phyloP scores from a whole-genome alignment of 2,888 invertebrate genomes.

The Sipha maydis region DNA sequence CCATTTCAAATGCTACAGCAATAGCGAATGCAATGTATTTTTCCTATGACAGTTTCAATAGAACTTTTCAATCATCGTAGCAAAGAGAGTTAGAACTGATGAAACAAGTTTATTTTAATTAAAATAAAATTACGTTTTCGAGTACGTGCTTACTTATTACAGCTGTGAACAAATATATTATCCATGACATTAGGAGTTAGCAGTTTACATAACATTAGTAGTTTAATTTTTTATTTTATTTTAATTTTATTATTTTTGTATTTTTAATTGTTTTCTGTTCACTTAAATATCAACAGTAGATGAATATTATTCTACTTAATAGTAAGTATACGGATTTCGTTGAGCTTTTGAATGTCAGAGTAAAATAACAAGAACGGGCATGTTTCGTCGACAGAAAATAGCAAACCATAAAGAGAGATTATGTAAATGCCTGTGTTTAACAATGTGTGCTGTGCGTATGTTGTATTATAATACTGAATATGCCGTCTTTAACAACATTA shows the following conservation, averaged over 20 bases:
- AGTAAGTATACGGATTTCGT: not conserved
- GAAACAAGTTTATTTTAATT: too few species aligned
- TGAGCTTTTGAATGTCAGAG: not conserved
- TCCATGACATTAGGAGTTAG: too few species aligned
- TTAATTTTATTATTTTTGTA: not conserved
- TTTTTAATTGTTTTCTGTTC: not conserved
- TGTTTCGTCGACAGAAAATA: slow-evolving; percentile 9
- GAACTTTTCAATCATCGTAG: not conserved
- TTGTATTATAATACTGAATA: slow-evolving; percentile 24
- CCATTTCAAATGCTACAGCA: too few species aligned
- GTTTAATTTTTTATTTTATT: not conserved
- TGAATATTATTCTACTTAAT: not conserved
- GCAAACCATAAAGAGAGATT: slow-evolving; percentile 13
- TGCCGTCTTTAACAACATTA: slow-evolving; percentile 31
- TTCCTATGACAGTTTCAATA: not conserved
- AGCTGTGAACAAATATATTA: too few species aligned
- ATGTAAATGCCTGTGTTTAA: slow-evolving; percentile 36
- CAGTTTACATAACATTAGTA: not conserved
- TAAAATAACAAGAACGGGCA: not conserved
- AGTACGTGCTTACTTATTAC: too few species aligned
- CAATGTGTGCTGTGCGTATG: not conserved
- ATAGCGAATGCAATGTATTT: not conserved
- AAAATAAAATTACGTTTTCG: too few species aligned
- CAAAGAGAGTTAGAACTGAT: too few species aligned
- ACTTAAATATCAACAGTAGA: not conserved